Base-by-base conservation (phyloP, 2,888 invertebrate genomes). In the Hypomecis punctinalis region DNA sequence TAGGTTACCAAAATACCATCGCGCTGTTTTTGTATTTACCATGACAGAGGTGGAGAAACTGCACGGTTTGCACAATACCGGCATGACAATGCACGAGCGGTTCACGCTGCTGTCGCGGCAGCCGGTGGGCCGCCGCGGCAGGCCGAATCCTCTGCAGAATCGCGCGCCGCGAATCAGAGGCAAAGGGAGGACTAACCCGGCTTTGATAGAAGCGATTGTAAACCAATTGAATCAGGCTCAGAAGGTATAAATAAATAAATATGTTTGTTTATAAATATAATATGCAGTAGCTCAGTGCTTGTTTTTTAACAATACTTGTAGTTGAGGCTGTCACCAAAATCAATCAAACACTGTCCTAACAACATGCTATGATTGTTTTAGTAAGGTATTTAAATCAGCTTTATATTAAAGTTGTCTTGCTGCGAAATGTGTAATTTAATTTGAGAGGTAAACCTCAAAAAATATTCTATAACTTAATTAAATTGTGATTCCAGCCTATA, bases 41-140 rank as follows among this genome's bases (percentile, higher is more conserved):
- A 72, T 70, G 71, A 53, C 13, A 52, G 81, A 77, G 60, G 85
- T 92, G 64, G 88, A 91, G 64, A 86, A 87, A 79, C 78, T 93
- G 53, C 84, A 86, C 65, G 90, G 90, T 66, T 85, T 93, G 40
- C 90, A 90, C 58, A 85, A 93, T 10, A 95, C 95, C 9, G 73
- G 73, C 43, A 65, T 91, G 63, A 86, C 80, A 55, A 75, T 90
- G 56, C 80, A 88, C 67, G 84, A 90, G 5, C 78, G 91, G 53
- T 91, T 91, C 61, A 84, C 88, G 7, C 66, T 88, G 65, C 67
- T 90, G 64, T 59, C 73, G n/a, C 36, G 13, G n/a, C 42, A 36
- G 60, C 0, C 59, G 23, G 47, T 57, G 43, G 40, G 49, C 1
- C 47, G 63, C 11, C 63, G 58, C 61, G 52, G 62, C 67, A 78